These are phyloP conservation scores for Diceros bicornis DNA, from an alignment of 2,797 vertebrate species.

Conservation along the genomic window DNA sequence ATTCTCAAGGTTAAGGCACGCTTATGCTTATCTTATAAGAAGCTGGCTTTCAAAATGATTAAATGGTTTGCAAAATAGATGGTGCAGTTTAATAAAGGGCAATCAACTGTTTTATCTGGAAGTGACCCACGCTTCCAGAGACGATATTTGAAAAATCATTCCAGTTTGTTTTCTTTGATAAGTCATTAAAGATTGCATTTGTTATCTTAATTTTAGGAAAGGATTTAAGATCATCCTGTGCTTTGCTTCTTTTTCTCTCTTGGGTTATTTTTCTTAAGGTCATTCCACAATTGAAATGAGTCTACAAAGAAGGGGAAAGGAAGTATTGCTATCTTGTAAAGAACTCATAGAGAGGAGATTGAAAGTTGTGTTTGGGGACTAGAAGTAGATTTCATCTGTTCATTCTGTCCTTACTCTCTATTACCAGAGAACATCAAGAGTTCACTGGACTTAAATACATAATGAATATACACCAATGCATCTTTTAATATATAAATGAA, in stretches of 20 bases:
- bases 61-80: constrained; percentile 64
- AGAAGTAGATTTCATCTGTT: constrained; percentile 72
- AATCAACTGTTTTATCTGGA: constrained; percentile 49
- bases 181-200: constrained; percentile 55
- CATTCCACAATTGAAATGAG: constrained; percentile 63
- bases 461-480: constrained; percentile 42
- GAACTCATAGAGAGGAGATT: constrained; percentile 53
- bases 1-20: constrained; percentile 48
- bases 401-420: constrained; percentile 66
- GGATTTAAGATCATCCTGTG: constrained; percentile 51
- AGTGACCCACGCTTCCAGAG: not conserved
- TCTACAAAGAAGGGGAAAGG: not conserved
- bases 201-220: constrained; percentile 72
- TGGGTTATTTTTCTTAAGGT: constrained; percentile 75
- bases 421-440: constrained; percentile 72
- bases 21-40: constrained; percentile 25
- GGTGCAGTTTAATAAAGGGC: constrained; percentile 10
- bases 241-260: constrained; percentile 32
- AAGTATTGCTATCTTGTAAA: constrained; percentile 20
- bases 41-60: constrained; percentile 60
- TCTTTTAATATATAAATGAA: constrained; percentile 69
- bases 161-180: constrained; percentile 58
- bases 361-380: constrained; percentile 76
- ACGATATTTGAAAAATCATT: constrained; percentile 51
- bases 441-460: constrained; percentile 70